Evolutionary conservation across 2,888 invertebrate genomes (phyloP), one percentile per base, ranked within the genome.

Genomic region (Ichneumoninae sp.): DNA sequence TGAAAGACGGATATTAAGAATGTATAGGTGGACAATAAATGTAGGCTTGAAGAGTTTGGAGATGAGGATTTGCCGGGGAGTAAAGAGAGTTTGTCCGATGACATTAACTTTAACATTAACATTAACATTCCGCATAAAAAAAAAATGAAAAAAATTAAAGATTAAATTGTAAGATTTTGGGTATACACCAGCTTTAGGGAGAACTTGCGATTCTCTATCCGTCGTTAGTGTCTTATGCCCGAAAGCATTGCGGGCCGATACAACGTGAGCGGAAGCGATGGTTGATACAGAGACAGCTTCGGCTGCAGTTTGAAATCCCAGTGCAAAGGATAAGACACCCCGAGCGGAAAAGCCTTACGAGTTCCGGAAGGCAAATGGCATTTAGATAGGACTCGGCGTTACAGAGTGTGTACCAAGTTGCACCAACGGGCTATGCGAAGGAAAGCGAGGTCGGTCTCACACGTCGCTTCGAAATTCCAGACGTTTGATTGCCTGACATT

Each of bases 311-410:
- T 47, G 44, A 47, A 47, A 16, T 77, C n/a, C 54, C 22, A 70
- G 66, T 16, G 57, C 40, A 44, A 44, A 52, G 68, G 47, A 47
- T 74, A 73, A 74, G 63, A 65, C 33, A 10, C 4, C n/a, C 22
- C 22, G n/a, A 65, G 44, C 40, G 69, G 69, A 83, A 83, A 79
- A 65, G 47, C 70, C 19, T 33, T 30, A 63, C 8, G 63, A 65
- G 79, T 70, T 47, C 73, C 74, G 70, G 52, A 84, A 70, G 78
- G 83, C 74, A 86, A 83, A 81, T 81, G 85, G 83, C 84, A 85
- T 87, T 87, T 84, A 76, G 75, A 84, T 81, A 69, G 70, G 63
- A 33, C 63, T 30, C 63, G 26, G 13, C 30, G 63, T 26, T 63
- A 36, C 54, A 40, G 69, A 63, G 68, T 30, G 68, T 30, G 30